Percentiles rank a stretch among this genome's conserved stretches.
Conservation (phyloP, 1,140 invertebrate species). For the Amyelois transitella region DNA sequence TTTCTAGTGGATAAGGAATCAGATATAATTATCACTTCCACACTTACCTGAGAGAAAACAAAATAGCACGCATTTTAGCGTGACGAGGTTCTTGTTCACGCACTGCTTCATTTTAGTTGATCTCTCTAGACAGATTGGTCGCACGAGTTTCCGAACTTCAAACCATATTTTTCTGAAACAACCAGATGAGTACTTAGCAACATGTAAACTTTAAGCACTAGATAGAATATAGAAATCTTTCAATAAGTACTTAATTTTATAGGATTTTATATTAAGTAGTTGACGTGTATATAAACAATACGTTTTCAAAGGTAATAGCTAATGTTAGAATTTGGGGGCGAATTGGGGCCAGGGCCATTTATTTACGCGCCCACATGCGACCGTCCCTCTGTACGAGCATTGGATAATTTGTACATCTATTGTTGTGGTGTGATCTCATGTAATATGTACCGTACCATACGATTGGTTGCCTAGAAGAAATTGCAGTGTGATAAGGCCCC, state of each 20-base stretch:
- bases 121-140: background rate
- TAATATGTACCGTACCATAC: no score
- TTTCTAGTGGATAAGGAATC: background rate
- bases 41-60: slow-evolving; percentile 66
- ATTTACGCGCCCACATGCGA: slow-evolving; percentile 37
- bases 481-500: no score
- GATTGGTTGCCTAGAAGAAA: no score
- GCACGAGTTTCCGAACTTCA: background rate
- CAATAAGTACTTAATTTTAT: background rate
- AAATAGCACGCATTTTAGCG: slow-evolving; percentile 71
- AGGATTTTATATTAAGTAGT: background rate
- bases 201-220: background rate
- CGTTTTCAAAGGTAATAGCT: background rate
- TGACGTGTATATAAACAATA: background rate
- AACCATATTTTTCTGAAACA: slow-evolving; percentile 48
- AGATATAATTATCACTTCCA: background rate
- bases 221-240: background rate
- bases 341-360: slow-evolving; percentile 43
- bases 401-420: slow-evolving; percentile 22
- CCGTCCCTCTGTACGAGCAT: slow-evolving; percentile 7
- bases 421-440: slow-evolving; percentile 26
- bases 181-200: no score
- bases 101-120: slow-evolving; percentile 39
- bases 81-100: slow-evolving; percentile 67
- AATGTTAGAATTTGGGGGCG: slow-evolving; percentile 10